Percentiles rank a stretch among this genome's conserved stretches.
These are phyloP conservation scores for Griposia aprilina DNA, from an alignment of 2,888 invertebrate genomes.

Conservation along the genomic window DNA sequence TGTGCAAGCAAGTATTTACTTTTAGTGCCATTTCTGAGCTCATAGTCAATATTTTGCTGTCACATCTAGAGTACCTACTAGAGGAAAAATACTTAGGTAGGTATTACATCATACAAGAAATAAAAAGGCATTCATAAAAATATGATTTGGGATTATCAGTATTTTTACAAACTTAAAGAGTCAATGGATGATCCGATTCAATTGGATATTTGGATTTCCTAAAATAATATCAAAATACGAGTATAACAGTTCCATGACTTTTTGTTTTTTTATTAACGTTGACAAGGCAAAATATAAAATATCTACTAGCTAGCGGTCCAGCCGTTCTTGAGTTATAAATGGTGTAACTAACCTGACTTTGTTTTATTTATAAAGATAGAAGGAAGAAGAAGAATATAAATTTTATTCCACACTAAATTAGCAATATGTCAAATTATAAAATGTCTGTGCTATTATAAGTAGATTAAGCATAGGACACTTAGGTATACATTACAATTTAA, in stretches of 20 bases:
- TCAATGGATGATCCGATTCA: too few relatives aligned
- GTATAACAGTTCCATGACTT: background rate
- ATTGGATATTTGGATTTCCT: too few relatives aligned
- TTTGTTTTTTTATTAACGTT: background rate
- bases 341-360: too few relatives aligned
- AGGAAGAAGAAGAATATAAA: too few relatives aligned
- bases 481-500: background rate
- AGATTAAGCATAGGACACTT: too few relatives aligned
- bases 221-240: background rate
- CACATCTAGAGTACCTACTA: slow-evolving; percentile 16
- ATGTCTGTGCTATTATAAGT: background rate
- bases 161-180: background rate
- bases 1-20: slow-evolving; percentile 26
- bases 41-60: slow-evolving; percentile 37
- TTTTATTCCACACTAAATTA: too few relatives aligned
- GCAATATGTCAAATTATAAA: background rate
- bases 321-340: too few relatives aligned
- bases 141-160: background rate
- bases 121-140: slow-evolving; percentile 9
- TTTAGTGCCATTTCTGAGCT: slow-evolving; percentile 29
- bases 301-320: too few relatives aligned
- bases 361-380: too few relatives aligned
- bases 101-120: slow-evolving; percentile 7
- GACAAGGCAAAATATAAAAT: background rate
- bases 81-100: slow-evolving; percentile 17